Conservation (phyloP, 2,113 vertebrate species). For the Rhea americana region DNA sequence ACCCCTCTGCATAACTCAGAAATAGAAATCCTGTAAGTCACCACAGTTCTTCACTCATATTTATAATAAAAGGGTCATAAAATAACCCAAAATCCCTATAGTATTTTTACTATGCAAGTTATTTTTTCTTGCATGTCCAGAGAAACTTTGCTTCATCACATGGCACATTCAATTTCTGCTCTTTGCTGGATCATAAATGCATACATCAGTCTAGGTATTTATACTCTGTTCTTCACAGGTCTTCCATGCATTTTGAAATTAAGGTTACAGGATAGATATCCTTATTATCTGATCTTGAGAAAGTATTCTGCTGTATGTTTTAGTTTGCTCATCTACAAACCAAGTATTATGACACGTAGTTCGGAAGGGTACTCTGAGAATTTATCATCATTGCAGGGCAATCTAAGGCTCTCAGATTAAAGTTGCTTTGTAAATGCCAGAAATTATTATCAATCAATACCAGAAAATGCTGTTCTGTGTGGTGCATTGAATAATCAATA, state of each 20-base stretch:
- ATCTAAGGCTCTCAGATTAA: not conserved
- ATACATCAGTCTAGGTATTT: not conserved
- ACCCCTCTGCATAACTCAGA: not conserved
- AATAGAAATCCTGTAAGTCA: constrained; percentile 30
- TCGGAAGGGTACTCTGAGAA: not conserved
- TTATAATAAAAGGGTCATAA: not conserved
- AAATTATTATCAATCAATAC: not conserved
- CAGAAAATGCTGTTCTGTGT: not conserved
- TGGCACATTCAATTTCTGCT: not conserved
- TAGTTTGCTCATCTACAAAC: not conserved
- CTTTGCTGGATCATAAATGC: not conserved
- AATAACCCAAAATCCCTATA: not conserved
- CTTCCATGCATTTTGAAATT: not conserved
- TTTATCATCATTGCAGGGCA: not conserved
- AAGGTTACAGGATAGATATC: not conserved
- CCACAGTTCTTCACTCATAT: not conserved
- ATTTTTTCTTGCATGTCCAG: not conserved
- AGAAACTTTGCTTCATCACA: not conserved
- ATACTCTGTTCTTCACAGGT: constrained; percentile 1
- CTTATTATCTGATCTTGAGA: not conserved
- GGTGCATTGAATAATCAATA: not conserved
- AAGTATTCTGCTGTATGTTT: not conserved
- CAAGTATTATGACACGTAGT: not conserved
- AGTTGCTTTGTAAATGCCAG: constrained; percentile 24
- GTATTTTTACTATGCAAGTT: not conserved